Conservation (phyloP, 1,140 invertebrate genomes). For the Telenomus remus region DNA sequence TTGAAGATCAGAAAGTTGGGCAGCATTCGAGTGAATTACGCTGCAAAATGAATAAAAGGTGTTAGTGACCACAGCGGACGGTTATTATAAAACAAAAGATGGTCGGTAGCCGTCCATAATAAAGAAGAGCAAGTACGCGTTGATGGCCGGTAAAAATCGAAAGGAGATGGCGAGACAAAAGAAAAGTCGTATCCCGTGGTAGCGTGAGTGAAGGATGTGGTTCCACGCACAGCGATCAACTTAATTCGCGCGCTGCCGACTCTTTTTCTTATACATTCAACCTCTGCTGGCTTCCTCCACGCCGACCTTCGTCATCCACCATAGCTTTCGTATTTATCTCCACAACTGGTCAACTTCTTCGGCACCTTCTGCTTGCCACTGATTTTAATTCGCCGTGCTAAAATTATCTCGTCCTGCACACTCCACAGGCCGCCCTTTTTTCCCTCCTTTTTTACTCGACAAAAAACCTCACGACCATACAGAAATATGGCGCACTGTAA, state of each 20-base stretch:
- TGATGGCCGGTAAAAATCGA: slow-evolving; percentile 54
- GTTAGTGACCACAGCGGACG: slow-evolving; percentile 66
- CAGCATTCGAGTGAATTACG: slow-evolving; percentile 35
- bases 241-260: slow-evolving; percentile 72
- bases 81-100: slow-evolving; percentile 75
- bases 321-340: slow-evolving; percentile 61
- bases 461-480: too few relatives aligned
- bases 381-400: slow-evolving; percentile 72
- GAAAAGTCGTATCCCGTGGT: slow-evolving; percentile 70
- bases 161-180: slow-evolving; percentile 61
- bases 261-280: slow-evolving; percentile 65
- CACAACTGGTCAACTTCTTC: slow-evolving; percentile 59
- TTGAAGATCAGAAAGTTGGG: slow-evolving; percentile 24
- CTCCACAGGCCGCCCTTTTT: not conserved
- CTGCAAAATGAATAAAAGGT: slow-evolving; percentile 65
- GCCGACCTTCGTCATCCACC: slow-evolving; percentile 56
- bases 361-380: slow-evolving; percentile 68
- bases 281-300: slow-evolving; percentile 57
- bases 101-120: slow-evolving; percentile 71
- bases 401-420: slow-evolving; percentile 55
- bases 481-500: too few relatives aligned
- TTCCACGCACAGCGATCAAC: slow-evolving; percentile 74
- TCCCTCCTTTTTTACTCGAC: too few relatives aligned
- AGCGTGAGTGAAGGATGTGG: slow-evolving; percentile 72
- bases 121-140: slow-evolving; percentile 68